Evolutionary conservation across 2,113 vertebrate genomes (phyloP), one percentile per base, ranked within the genome.

Genomic region (Potamarius usumacintae): DNA sequence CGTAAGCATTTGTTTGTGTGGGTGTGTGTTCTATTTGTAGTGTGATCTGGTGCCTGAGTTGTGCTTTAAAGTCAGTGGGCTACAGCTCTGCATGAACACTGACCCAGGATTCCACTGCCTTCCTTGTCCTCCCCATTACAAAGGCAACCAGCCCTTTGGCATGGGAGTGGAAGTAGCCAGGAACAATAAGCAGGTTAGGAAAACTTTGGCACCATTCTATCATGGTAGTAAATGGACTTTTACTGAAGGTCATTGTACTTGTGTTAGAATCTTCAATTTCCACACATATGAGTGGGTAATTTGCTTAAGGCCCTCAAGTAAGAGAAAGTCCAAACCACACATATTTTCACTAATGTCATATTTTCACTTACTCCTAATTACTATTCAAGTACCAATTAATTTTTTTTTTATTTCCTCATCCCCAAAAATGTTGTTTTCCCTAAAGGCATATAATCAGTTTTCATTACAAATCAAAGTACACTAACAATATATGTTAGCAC

Each of bases 71-170:
- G 93, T 94, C 58, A 94, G 94, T 91, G 97, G 95, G 89, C 85
- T 89, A 5, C 96, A 96, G 78, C 97, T 97, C 80, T 99, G 98
- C 57, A 83, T 98, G 89, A 99, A 99, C 94, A 98, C 97, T 0
- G 93, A 97, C 88, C 98, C 98, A 0, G 98, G 98, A 80, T 99
- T 97, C 92, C 98, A 99, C 91, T 99, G 98, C 89, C 93, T 99
- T 92, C 97, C 98, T 0, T 99, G 98, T 91, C 98, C 98, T 1
- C 97, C 96, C 5, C 96, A 97, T 27, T 99, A 99, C 93, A 97
- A 96, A 92, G 98, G 98, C 77, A 98, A 86, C 81, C 98, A 99
- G 91, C 98, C 98, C 1, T 97, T 95, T 0, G 97, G 97, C 0
- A 96, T 96, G 60, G 98, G 98, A 14, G 94, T 99, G 14, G 97